phyloP scores from a whole-genome alignment of 2,888 invertebrate genomes.

The Bellardia bayeri region DNA sequence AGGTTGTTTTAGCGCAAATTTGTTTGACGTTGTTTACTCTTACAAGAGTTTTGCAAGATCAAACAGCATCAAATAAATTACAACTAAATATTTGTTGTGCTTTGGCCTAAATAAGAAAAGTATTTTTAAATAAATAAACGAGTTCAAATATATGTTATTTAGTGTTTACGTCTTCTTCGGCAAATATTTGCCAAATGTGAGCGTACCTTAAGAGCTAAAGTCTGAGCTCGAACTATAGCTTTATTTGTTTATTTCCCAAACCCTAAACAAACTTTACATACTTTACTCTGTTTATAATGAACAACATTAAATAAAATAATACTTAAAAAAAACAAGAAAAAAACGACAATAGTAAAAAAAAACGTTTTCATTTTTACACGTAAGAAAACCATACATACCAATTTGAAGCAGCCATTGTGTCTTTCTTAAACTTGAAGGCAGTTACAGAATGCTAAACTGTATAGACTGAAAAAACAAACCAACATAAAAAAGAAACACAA shows the following conservation, averaged over 20 bases:
- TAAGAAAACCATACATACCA: slow-evolving; percentile 62
- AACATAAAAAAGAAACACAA: not conserved
- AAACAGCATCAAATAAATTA: too few relatives aligned
- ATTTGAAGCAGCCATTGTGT: slow-evolving; percentile 50
- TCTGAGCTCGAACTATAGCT: too few relatives aligned
- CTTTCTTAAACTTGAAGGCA: slow-evolving; percentile 29
- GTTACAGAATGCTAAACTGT: slow-evolving; percentile 48
- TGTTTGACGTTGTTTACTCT: too few relatives aligned
- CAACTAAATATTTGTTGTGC: too few relatives aligned
- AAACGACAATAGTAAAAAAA: slow-evolving; percentile 22
- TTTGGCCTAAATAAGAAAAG: too few relatives aligned
- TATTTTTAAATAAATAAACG: too few relatives aligned
- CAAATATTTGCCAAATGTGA: too few relatives aligned
- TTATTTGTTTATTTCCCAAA: not conserved
- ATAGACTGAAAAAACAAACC: not conserved
- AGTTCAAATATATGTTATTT: too few relatives aligned
- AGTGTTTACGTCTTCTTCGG: too few relatives aligned
- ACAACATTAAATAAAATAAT: slow-evolving; percentile 39
- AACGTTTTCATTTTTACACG: slow-evolving; percentile 66
- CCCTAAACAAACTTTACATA: not conserved
- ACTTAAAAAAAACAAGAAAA: slow-evolving; percentile 1
- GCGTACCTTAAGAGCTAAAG: too few relatives aligned
- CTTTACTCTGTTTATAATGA: not conserved
- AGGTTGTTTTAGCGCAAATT: too few relatives aligned
- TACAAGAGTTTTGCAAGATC: too few relatives aligned